A percentile compares a stretch with the other conserved stretches of the same genome.
Conservation (phyloP, 37 sponge, comb jelly and placozoan species). For the Halichondria panicea region DNA sequence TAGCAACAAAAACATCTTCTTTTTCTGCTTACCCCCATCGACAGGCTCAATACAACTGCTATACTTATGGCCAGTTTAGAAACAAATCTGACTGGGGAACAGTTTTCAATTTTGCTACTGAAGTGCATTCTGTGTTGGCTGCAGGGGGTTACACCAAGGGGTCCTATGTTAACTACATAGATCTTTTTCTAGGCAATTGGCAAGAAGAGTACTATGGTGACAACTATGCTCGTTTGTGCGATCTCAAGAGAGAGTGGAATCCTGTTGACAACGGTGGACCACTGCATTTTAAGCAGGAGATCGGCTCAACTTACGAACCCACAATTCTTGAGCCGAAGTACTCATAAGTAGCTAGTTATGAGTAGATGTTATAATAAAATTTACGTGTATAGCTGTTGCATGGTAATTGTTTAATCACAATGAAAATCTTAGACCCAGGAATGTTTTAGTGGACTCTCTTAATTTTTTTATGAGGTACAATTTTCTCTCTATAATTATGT, state of each 20-base stretch:
- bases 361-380: too few relatives aligned
- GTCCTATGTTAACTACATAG: slow-evolving; percentile 25
- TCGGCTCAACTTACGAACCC: too few relatives aligned
- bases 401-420: too few relatives aligned
- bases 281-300: too few relatives aligned
- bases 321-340: too few relatives aligned
- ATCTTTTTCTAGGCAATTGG: slow-evolving; percentile 6
- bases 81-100: background rate
- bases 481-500: too few relatives aligned
- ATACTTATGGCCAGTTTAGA: slow-evolving; percentile 6
- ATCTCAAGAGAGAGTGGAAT: slow-evolving; percentile 23
- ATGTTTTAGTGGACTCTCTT: too few relatives aligned
- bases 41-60: slow-evolving; percentile 18
- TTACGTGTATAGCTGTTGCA: too few relatives aligned
- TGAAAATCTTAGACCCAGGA: too few relatives aligned
- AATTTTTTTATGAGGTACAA: too few relatives aligned
- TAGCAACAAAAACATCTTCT: background rate
- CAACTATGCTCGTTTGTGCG: slow-evolving; percentile 6
- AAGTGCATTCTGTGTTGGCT: background rate
- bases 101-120: slow-evolving; percentile 24
- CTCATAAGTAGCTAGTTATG: too few relatives aligned
- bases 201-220: slow-evolving; percentile 11
- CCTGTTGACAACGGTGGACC: too few relatives aligned
- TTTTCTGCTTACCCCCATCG: slow-evolving; percentile 6
- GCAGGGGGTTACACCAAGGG: background rate